These are phyloP conservation scores for Gadus chalcogrammus DNA, from an alignment of 2,113 vertebrate genomes.

Conservation along the genomic window DNA sequence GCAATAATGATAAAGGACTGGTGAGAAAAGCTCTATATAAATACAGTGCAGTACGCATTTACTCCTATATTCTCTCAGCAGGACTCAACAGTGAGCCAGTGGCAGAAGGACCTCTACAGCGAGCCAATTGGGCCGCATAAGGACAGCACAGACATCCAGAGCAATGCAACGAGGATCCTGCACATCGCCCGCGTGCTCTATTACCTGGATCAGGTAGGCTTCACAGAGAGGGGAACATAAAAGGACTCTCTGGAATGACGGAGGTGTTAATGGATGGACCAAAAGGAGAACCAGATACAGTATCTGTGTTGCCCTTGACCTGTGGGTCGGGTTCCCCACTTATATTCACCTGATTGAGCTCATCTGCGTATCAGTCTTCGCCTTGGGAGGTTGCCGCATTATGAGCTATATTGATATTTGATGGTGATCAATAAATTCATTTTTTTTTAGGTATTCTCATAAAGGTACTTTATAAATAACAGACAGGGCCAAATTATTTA, in stretches of 20 bases:
- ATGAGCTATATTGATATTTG: too few relatives aligned
- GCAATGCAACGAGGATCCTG: constrained; percentile 78
- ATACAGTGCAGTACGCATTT: too few relatives aligned
- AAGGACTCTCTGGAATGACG: neutral
- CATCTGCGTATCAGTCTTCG: too few relatives aligned
- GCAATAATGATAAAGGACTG: neutral
- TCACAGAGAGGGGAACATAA: neutral
- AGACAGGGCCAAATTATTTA: too few relatives aligned
- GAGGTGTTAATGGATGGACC: neutral
- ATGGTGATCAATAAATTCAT: too few relatives aligned
- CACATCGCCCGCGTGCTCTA: constrained; percentile 85
- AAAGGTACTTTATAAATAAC: too few relatives aligned
- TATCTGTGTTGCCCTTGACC: too few relatives aligned
- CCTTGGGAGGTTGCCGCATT: too few relatives aligned
- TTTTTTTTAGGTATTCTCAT: too few relatives aligned
- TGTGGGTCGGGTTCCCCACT: too few relatives aligned
- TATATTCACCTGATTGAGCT: too few relatives aligned
- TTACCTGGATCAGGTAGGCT: constrained; percentile 88
- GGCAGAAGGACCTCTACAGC: constrained; percentile 78
- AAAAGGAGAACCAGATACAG: too few relatives aligned
- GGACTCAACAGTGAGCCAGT: constrained; percentile 74
- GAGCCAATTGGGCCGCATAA: constrained; percentile 71
- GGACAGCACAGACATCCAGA: constrained; percentile 70
- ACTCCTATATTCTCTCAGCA: constrained; percentile 43
- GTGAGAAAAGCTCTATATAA: neutral